phyloP scores from a whole-genome alignment of 2,113 vertebrate species.

The Psephotus haematonotus region DNA sequence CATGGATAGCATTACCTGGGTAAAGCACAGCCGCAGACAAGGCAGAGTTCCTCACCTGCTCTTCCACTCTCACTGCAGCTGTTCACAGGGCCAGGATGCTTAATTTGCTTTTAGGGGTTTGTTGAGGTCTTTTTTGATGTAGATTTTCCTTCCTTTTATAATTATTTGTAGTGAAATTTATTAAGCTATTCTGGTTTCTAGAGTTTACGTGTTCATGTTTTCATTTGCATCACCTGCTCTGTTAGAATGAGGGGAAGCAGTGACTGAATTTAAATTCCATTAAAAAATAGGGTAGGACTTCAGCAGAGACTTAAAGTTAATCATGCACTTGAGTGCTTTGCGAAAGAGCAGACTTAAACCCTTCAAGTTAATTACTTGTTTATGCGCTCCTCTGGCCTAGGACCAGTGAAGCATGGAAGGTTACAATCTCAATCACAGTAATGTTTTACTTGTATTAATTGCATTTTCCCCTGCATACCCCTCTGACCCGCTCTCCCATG shows the following conservation, averaged over 20 bases:
- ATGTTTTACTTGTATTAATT: constrained; percentile 3
- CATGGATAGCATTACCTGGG: background rate
- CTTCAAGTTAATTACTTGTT: constrained; percentile 19
- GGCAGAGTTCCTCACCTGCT: background rate
- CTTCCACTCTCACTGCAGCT: background rate
- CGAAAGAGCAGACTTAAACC: constrained; percentile 1
- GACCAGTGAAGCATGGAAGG: background rate
- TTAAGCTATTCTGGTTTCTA: constrained; percentile 2
- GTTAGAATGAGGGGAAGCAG: background rate
- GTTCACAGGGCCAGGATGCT: background rate
- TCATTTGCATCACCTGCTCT: background rate
- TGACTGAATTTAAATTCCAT: background rate
- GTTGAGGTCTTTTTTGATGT: background rate
- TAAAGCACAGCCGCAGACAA: background rate
- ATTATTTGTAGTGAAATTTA: constrained; percentile 1
- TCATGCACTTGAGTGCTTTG: background rate
- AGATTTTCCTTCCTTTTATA: constrained; percentile 7
- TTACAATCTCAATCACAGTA: background rate
- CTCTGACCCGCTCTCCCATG: background rate
- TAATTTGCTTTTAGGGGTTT: background rate
- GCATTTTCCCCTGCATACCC: background rate
- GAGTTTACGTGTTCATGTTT: constrained; percentile 12
- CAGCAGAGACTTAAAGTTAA: background rate
- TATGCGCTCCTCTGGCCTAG: background rate
- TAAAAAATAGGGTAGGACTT: background rate